A percentile compares a stretch with the other conserved stretches of the same genome.
Evolutionary conservation across 2,113 vertebrate genomes (phyloP).

Genomic region (Cnemophilus loriae): DNA sequence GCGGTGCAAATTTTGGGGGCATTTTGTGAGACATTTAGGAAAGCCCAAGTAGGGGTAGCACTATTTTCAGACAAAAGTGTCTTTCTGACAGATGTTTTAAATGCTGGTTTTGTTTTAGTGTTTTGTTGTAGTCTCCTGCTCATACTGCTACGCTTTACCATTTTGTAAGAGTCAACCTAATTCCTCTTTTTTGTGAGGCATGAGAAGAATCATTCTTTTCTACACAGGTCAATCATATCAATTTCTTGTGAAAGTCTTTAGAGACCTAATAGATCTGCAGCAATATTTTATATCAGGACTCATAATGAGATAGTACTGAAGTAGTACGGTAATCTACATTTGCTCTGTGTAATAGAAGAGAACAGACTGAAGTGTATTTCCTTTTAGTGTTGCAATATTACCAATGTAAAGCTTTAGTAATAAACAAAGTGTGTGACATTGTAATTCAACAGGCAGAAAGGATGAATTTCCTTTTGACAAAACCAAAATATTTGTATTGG

Average conservation of each 20-base stretch:
- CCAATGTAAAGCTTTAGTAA: not conserved
- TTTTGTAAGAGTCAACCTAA: not conserved
- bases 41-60: not conserved
- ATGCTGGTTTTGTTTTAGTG: not conserved
- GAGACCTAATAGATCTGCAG: not conserved
- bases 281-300: not conserved
- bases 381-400: not conserved
- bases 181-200: not conserved
- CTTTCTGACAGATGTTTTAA: not conserved
- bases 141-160: not conserved
- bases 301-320: not conserved
- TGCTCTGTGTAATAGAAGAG: not conserved
- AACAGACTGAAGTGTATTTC: not conserved
- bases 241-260: not conserved
- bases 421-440: not conserved
- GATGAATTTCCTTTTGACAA: not conserved
- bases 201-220: not conserved
- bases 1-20: not conserved
- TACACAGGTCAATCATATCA: not conserved
- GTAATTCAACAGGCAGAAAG: not conserved
- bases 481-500: not conserved
- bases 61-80: not conserved
- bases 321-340: not conserved
- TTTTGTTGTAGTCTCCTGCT: not conserved
- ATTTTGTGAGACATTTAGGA: not conserved